These are phyloP conservation scores for Eumeta japonica DNA, from an alignment of 1,140 invertebrate genomes.

Conservation along the genomic window DNA sequence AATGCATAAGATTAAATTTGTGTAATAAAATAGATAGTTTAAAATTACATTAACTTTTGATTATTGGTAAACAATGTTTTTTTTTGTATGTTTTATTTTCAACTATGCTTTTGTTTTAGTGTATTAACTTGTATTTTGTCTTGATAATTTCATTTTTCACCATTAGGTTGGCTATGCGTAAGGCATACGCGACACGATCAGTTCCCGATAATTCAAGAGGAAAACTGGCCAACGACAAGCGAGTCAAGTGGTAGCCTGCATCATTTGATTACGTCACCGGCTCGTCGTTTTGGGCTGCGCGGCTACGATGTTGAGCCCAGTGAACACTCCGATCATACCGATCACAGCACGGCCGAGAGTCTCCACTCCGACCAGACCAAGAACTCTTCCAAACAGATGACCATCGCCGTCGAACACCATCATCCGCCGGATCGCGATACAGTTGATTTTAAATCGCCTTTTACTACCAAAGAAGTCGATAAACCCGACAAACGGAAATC, in stretches of 20 bases:
- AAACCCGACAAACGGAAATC: slow-evolving; percentile 52
- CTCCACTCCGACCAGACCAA: slow-evolving; percentile 35
- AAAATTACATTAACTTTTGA: too few species aligned
- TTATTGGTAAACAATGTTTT: too few species aligned
- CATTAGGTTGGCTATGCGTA: slow-evolving; percentile 85
- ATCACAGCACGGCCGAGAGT: slow-evolving; percentile 47
- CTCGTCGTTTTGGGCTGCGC: slow-evolving; percentile 24
- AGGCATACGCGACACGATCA: slow-evolving; percentile 77
- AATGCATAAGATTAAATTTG: too few species aligned
- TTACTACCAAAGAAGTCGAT: slow-evolving; percentile 12
- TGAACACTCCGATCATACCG: slow-evolving; percentile 50
- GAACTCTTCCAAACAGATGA: slow-evolving; percentile 18
- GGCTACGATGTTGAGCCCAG: slow-evolving; percentile 42
- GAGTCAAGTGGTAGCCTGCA: slow-evolving; percentile 20
- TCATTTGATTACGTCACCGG: slow-evolving; percentile 30
- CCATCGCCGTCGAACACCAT: slow-evolving; percentile 14
- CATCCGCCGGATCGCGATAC: slow-evolving; percentile 30
- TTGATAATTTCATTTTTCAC: too few species aligned
- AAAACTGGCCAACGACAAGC: slow-evolving; percentile 55
- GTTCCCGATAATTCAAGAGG: slow-evolving; percentile 78
- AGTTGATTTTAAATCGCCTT: slow-evolving; percentile 18
- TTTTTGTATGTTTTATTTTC: too few species aligned
- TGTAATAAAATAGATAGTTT: too few species aligned
- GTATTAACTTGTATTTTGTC: too few species aligned
- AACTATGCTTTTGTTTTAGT: too few species aligned